phyloP scores from a whole-genome alignment of 1,140 invertebrate genomes.

The Eciton burchellii region DNA sequence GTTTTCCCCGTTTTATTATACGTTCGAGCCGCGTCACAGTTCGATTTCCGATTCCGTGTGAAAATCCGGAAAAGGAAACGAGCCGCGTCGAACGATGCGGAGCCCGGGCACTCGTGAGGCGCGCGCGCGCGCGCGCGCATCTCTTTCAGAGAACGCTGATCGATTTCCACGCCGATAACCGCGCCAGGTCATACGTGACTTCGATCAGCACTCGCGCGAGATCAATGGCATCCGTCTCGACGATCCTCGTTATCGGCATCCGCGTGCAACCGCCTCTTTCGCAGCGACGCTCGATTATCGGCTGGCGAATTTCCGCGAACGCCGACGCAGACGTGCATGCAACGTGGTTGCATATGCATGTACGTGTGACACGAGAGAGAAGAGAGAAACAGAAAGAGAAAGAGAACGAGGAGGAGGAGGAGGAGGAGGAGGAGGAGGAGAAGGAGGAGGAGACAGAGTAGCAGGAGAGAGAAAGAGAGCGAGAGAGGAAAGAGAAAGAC shows the following conservation, averaged over 20 bases:
- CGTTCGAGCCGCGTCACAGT: too few relatives aligned
- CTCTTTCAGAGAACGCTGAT: slow-evolving; percentile 18
- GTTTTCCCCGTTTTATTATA: too few relatives aligned
- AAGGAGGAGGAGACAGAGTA: too few relatives aligned
- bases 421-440: too few relatives aligned
- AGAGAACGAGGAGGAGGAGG: too few relatives aligned
- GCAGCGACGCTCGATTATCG: slow-evolving; percentile 11
- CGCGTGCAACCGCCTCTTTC: background rate
- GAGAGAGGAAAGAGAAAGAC: background rate
- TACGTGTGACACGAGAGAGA: background rate
- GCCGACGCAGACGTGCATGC: background rate
- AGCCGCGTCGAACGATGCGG: background rate
- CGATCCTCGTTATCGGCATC: slow-evolving; percentile 11
- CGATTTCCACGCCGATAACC: slow-evolving; percentile 13
- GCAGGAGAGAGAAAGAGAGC: too few relatives aligned
- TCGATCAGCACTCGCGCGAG: background rate
- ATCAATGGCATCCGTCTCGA: background rate
- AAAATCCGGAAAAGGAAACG: slow-evolving; percentile 1
- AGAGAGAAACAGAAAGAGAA: too few relatives aligned
- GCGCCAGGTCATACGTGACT: slow-evolving; percentile 1
- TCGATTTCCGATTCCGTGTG: too few relatives aligned
- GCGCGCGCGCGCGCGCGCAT: too few relatives aligned
- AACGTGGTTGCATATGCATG: background rate
- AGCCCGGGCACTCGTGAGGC: background rate
- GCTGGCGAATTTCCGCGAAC: slow-evolving; percentile 30